Conservation (phyloP, 2,797 vertebrate species). For the Jordanella pulchra region DNA sequence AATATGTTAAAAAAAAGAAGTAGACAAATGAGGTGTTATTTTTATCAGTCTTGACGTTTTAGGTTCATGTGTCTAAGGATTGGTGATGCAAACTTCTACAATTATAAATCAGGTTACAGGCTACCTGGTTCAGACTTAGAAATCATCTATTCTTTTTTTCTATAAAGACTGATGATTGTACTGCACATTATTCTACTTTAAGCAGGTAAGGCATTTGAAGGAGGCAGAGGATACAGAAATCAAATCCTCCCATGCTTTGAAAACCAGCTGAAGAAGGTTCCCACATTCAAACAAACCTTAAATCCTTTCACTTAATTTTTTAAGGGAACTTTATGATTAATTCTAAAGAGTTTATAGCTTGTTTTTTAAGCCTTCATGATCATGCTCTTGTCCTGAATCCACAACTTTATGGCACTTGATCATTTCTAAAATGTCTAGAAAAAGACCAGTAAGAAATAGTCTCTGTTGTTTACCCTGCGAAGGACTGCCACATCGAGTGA, state of each 20-base stretch:
- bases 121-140: conserved; percentile 4
- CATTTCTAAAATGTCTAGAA: not conserved
- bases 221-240: conserved; percentile 15
- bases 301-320: not conserved
- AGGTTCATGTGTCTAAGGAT: not conserved
- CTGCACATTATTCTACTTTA: conserved; percentile 1
- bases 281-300: not conserved
- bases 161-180: not conserved
- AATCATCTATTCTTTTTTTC: not conserved
- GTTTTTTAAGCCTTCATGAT: conserved; percentile 6
- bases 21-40: not conserved
- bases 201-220: not conserved
- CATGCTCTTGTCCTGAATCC: not conserved
- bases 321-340: conserved; percentile 5
- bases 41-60: not conserved
- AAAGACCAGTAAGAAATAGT: not conserved
- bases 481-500: not conserved
- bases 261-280: conserved; percentile 2
- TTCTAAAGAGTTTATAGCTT: conserved; percentile 10
- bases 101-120: not conserved
- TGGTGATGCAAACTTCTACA: not conserved
- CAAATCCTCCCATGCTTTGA: conserved; percentile 8
- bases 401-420: not conserved
- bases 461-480: not conserved
- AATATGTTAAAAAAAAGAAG: conserved; percentile 9